Percentiles rank a stretch among this genome's conserved stretches.
Conservation (phyloP, 2,797 vertebrate genomes). For the Setipinna tenuifilis region DNA sequence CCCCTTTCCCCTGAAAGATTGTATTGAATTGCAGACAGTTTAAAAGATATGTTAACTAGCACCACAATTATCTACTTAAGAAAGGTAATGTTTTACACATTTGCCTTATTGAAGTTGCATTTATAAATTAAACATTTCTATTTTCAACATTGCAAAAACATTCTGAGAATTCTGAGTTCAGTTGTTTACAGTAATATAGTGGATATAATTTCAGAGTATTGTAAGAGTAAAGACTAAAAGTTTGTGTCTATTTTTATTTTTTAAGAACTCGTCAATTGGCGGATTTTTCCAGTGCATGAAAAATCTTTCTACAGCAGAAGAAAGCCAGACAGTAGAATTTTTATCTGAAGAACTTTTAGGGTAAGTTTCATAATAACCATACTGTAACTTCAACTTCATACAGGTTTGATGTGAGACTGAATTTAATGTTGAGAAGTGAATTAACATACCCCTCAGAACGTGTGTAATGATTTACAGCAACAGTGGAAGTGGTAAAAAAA, state of each 20-base stretch:
- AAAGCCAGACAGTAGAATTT: conserved; percentile 32
- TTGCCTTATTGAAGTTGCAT: background rate
- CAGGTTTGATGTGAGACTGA: conserved; percentile 30
- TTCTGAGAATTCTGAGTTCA: no score
- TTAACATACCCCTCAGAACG: background rate
- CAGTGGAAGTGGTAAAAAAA: background rate
- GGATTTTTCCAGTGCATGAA: conserved; percentile 82
- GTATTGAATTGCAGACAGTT: background rate
- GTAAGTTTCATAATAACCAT: background rate
- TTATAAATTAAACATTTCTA: background rate
- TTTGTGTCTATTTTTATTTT: conserved; percentile 18
- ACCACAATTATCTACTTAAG: background rate
- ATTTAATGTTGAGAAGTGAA: background rate
- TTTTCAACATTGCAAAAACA: background rate
- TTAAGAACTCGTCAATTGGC: conserved; percentile 76
- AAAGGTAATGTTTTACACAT: background rate
- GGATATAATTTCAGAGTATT: no score
- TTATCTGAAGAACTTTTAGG: background rate
- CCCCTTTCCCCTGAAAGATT: background rate
- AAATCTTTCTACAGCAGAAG: conserved; percentile 31
- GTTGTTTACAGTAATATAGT: no score
- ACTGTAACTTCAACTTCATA: background rate
- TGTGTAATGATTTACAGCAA: background rate
- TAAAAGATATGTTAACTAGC: background rate
- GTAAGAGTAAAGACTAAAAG: no score